phyloP scores from a whole-genome alignment of 2,888 invertebrate genomes.

The Drosophila tanythrix region DNA sequence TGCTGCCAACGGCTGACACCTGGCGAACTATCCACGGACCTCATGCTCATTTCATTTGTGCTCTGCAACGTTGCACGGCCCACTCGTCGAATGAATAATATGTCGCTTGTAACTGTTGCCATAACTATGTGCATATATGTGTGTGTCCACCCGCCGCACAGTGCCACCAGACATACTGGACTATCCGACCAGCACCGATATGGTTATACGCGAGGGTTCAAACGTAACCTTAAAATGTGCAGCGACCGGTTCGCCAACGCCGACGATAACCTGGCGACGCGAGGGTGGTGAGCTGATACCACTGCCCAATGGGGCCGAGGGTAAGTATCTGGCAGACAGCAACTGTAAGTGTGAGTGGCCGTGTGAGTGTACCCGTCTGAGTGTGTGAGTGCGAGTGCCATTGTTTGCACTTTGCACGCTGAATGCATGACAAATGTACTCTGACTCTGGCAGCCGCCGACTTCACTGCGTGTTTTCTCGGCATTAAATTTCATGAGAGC shows the following conservation, averaged over 20 bases:
- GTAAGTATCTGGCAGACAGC: slow-evolving; percentile 84
- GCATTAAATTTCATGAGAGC: slow-evolving; percentile 61
- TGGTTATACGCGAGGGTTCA: slow-evolving; percentile 94
- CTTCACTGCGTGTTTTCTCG: slow-evolving; percentile 41
- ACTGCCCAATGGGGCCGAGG: slow-evolving; percentile 89
- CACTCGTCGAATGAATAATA: slow-evolving; percentile 74
- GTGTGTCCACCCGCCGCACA: slow-evolving; percentile 78
- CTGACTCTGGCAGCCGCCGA: slow-evolving; percentile 16
- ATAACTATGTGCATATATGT: slow-evolving; percentile 31
- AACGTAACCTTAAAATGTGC: slow-evolving; percentile 94
- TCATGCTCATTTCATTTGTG: slow-evolving; percentile 31
- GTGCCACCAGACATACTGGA: slow-evolving; percentile 95
- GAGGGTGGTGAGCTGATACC: slow-evolving; percentile 92
- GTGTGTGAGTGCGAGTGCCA: not conserved
- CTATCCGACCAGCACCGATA: slow-evolving; percentile 93
- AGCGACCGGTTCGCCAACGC: slow-evolving; percentile 94
- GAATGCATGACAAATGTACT: slow-evolving; percentile 62
- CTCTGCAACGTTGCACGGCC: slow-evolving; percentile 45
- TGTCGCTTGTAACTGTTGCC: slow-evolving; percentile 60
- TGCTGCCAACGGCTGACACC: slow-evolving; percentile 59
- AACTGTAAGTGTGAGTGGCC: slow-evolving; percentile 4
- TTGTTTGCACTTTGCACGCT: slow-evolving; percentile 27
- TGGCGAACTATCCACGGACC: slow-evolving; percentile 55
- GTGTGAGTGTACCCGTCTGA: slow-evolving; percentile 4
- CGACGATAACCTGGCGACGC: slow-evolving; percentile 94